Base-by-base conservation (phyloP, 2,888 invertebrate species). In the Synanthedon tipuliformis region DNA sequence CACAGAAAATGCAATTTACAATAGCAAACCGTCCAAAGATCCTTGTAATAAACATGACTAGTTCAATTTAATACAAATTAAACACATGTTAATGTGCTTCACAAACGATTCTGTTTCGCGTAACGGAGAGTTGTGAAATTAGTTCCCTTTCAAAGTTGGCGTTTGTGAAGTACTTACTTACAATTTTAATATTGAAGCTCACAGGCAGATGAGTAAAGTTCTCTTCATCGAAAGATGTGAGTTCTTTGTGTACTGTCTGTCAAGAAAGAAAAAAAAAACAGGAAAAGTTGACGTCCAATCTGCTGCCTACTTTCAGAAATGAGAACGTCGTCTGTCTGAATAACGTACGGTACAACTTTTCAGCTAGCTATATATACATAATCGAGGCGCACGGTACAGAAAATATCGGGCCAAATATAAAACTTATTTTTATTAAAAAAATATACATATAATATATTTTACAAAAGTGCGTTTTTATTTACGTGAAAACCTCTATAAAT, bases 281-380 rank as follows among this genome's bases (percentile, higher is more conserved):
- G 62, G 67, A 72, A 78, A 81, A 78, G 71, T 77, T 79, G 77
- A 71, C 73, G 78, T 80, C 66, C 76, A 75, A 79, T 80, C 74
- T 72, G 66, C 67, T 74, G 75, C 72, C 71, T 78, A 78, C 78
- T 80, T 78, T 75, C 61, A 73, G 69, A 81, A 75, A 81, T 80
- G 78, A 80, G 70, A 78, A 64, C 70, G 68, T 61, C 53, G 60
- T 60, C 65, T 65, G 34, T 34, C 34, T 34, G 34, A 59, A 63
- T 73, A 67, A 68, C 64, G 63, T 60, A 64, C 63, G 66, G 10
- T 60, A 64, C 66, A 75, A 78, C 45, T 45, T 45, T 45, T 7
- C 7, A 15, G 45, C 7, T 45, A 15, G 13, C 8, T 34, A 34
- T 34, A 34, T 34, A 34, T 34, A 34, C 34, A 45, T 45, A 45